Evolutionary conservation across 2,797 vertebrate genomes (phyloP).

Genomic region (Carduelis carduelis): DNA sequence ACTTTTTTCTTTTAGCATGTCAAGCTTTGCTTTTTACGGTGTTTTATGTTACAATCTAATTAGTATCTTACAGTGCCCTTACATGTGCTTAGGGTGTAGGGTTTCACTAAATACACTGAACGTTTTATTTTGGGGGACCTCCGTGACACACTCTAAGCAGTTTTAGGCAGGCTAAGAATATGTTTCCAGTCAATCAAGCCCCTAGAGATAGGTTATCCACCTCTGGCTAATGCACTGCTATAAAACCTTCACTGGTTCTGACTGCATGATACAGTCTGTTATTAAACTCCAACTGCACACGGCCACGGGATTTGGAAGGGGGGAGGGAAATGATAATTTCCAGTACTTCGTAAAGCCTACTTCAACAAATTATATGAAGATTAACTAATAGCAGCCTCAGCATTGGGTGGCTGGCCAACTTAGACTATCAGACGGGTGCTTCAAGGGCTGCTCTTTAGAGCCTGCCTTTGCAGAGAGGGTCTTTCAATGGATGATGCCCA

Average conservation of each 20-base stretch:
- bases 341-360: slow-evolving; percentile 42
- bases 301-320: not conserved
- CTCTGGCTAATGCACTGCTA: slow-evolving; percentile 45
- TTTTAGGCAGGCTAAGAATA: slow-evolving; percentile 56
- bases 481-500: not conserved
- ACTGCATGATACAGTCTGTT: slow-evolving; percentile 21
- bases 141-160: slow-evolving; percentile 46
- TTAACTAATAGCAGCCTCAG: slow-evolving; percentile 47
- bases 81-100: slow-evolving; percentile 56
- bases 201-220: slow-evolving; percentile 62
- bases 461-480: not conserved
- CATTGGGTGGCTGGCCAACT: not conserved
- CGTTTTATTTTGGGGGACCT: slow-evolving; percentile 57
- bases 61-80: slow-evolving; percentile 63
- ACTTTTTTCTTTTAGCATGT: slow-evolving; percentile 15
- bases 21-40: slow-evolving; percentile 57
- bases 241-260: slow-evolving; percentile 50
- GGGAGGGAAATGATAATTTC: slow-evolving; percentile 25
- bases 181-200: slow-evolving; percentile 58
- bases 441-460: not conserved
- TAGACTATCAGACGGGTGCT: not conserved
- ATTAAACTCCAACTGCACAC: slow-evolving; percentile 25
- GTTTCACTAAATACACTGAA: slow-evolving; percentile 62
- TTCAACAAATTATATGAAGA: slow-evolving; percentile 53
- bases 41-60: slow-evolving; percentile 72